Base-by-base conservation (phyloP, 30 jellyfish, hydroid and myxozoan genomes). In the Pelagia noctiluca region DNA sequence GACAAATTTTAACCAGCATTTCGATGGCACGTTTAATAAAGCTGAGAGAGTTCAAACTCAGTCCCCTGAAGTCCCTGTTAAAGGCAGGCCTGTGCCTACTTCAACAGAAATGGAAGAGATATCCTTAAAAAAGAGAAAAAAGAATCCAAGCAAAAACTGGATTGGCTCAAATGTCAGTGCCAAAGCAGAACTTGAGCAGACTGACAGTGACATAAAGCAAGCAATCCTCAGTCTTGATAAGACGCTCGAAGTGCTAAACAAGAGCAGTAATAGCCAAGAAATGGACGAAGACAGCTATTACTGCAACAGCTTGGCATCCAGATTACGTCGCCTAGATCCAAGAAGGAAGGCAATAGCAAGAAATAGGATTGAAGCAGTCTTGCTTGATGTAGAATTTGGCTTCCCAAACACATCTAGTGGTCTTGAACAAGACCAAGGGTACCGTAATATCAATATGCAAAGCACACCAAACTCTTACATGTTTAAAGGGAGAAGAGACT, bases 121-220 rank as follows among this genome's bases (percentile, higher is more conserved):
- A 8, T 23, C 11, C 13, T 60, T 23, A 8, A 31, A 60, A 60
- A 60, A 60, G 72, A 23, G 29, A 23, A 60, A 60, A 33, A 63
- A 21, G 31, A 48, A 63, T 63, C 31, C 76, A 7, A 23, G 31
- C 76, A 63, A 63, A 63, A 63, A 7, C 47, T 63, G 76, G 76
- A 63, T 63, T 63, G 76, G 76, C 50, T 63, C 76, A 63, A 63
- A 63, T 63, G 31, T 63, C 76, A 23, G 76, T 63, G 53, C 31
- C 76, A 63, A 3, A 30, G 76, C 76, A 28, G 3, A 63, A 8
- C 76, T 3, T 19, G 76, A 63, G 76, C 26, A 3, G 76, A 63
- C 76, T 23, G 76, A 63, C 76, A 23, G 76, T 33, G 4, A 63
- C 26, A 63, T 63, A 42, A 63, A 63, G 8, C 76, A 60, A 60